Evolutionary conservation across 2,797 vertebrate species (phyloP).

Genomic region (Danionella dracula): DNA sequence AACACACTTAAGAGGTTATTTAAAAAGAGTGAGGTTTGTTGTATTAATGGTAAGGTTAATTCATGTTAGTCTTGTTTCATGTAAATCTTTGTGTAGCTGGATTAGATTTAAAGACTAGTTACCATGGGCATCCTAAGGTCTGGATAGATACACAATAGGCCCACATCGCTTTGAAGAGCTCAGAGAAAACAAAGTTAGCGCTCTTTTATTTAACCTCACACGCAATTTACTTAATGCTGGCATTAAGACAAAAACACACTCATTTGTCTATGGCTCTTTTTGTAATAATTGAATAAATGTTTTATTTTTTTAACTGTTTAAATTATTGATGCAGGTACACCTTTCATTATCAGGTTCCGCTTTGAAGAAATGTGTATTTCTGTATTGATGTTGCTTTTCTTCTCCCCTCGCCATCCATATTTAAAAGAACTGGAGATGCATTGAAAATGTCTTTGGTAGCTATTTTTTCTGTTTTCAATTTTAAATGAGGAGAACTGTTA

Average conservation of each 20-base stretch:
- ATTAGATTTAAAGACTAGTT: conserved; percentile 11
- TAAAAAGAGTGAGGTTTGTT: conserved; percentile 9
- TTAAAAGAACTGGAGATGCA: conserved; percentile 68
- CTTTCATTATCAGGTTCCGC: conserved; percentile 66
- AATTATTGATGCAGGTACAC: conserved; percentile 82
- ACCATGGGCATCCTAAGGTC: conserved; percentile 12
- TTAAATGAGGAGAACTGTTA: conserved; percentile 50
- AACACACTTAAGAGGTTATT: conserved; percentile 22
- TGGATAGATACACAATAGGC: conserved; percentile 18
- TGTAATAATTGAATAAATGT: conserved; percentile 35
- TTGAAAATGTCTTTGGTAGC: conserved; percentile 65
- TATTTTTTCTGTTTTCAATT: conserved; percentile 52
- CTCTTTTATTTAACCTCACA: conserved; percentile 50
- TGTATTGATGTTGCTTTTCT: conserved; percentile 60
- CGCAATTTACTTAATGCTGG: conserved; percentile 88
- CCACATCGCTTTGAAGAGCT: conserved; percentile 15
- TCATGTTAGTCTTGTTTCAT: conserved; percentile 26
- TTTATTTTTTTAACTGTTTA: conserved; percentile 74
- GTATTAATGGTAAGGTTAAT: not conserved
- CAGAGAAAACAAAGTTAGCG: conserved; percentile 42
- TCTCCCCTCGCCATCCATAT: conserved; percentile 72
- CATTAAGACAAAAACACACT: conserved; percentile 79
- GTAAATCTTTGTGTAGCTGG: conserved; percentile 26
- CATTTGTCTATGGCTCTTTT: conserved; percentile 59
- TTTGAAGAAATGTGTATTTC: conserved; percentile 76